Conservation (phyloP, 2,888 invertebrate genomes). For the Metallyticus violacea region DNA sequence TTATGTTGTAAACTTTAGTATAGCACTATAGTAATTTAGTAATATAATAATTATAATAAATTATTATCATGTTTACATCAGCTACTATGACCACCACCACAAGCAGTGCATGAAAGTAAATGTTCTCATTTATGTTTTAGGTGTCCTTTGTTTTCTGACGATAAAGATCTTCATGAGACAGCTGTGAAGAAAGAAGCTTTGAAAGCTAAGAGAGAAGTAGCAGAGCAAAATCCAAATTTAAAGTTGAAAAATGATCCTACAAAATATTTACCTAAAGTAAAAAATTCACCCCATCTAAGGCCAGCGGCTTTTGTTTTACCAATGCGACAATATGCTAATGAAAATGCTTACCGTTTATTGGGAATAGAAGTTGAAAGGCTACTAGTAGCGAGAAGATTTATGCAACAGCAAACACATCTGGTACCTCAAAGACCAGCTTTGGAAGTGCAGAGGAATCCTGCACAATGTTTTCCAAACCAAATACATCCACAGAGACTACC, state of each 20-base stretch:
- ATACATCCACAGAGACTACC: too few species aligned
- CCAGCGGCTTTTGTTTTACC: background rate
- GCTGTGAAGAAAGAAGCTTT: constrained; percentile 34
- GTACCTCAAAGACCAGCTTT: too few species aligned
- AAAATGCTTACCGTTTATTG: background rate
- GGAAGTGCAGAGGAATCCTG: too few species aligned
- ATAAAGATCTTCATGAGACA: constrained; percentile 33
- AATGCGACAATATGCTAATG: background rate
- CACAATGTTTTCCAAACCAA: too few species aligned
- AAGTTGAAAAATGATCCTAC: constrained; percentile 37
- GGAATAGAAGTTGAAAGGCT: background rate
- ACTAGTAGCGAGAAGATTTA: too few species aligned
- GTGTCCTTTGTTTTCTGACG: constrained; percentile 31
- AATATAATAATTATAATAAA: too few species aligned
- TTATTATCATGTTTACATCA: too few species aligned
- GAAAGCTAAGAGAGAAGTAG: constrained; percentile 35
- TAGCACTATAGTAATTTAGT: too few species aligned
- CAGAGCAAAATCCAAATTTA: constrained; percentile 33
- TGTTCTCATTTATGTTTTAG: background rate
- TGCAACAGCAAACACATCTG: too few species aligned
- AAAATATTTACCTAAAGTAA: constrained; percentile 20
- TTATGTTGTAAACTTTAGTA: too few species aligned
- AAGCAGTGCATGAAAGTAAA: too few species aligned
- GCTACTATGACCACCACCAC: too few species aligned
- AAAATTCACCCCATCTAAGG: background rate